Evolutionary conservation across 2,113 vertebrate species (phyloP).

Genomic region (Suricata suricatta): DNA sequence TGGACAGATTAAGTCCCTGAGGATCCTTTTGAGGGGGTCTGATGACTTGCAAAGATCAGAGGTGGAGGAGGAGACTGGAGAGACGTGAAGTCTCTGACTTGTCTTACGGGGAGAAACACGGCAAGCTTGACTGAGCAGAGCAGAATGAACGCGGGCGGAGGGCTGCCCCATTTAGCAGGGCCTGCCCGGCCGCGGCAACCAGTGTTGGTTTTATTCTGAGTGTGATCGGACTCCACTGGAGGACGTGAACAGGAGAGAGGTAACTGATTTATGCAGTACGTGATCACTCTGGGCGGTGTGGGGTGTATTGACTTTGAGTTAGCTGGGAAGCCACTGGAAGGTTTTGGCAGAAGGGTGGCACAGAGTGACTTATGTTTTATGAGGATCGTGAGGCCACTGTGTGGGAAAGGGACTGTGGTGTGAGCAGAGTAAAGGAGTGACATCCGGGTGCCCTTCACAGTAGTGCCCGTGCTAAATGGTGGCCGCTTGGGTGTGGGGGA

Average conservation of each 20-base stretch:
- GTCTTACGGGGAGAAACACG: background rate
- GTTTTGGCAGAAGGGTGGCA: background rate
- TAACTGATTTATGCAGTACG: background rate
- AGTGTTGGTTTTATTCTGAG: background rate
- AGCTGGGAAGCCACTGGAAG: background rate
- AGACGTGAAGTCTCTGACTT: background rate
- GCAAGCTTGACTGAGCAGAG: background rate
- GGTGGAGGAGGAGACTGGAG: background rate
- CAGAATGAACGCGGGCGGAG: background rate
- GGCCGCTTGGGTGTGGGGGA: too few relatives aligned
- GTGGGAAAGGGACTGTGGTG: background rate
- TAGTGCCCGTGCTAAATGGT: background rate
- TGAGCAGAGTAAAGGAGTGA: background rate
- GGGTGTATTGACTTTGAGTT: background rate
- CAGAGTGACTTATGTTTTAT: background rate
- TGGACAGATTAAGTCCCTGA: background rate
- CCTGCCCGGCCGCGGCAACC: background rate
- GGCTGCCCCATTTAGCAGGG: background rate
- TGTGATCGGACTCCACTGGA: too few relatives aligned
- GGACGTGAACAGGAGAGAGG: background rate
- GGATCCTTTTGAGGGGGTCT: background rate
- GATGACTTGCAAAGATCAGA: background rate
- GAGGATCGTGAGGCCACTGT: rapidly evolving
- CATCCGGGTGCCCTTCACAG: too few relatives aligned
- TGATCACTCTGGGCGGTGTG: background rate